A percentile compares a stretch with the other conserved stretches of the same genome.
phyloP scores from a whole-genome alignment of 2,888 invertebrate genomes.

The Parnassius orleans region DNA sequence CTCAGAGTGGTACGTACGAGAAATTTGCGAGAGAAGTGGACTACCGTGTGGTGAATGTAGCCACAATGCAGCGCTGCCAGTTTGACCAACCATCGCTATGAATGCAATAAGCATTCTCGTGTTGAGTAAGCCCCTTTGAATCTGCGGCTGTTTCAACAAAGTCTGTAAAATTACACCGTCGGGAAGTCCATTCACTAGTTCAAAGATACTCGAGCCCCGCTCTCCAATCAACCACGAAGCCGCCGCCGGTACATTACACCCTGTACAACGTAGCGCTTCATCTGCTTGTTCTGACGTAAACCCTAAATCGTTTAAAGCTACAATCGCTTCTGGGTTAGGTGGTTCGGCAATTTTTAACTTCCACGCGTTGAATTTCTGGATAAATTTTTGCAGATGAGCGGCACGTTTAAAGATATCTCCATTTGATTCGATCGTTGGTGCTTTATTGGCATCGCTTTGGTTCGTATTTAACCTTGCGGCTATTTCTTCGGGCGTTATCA shows the following conservation, averaged over 20 bases:
- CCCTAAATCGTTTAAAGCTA: conserved; percentile 59
- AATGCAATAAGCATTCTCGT: conserved; percentile 72
- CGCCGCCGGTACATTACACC: conserved; percentile 69
- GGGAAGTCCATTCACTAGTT: conserved; percentile 64
- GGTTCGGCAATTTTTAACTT: conserved; percentile 55
- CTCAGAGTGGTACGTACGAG: conserved; percentile 72
- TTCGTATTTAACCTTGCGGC: conserved; percentile 49
- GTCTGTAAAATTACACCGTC: conserved; percentile 65
- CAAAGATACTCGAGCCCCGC: conserved; percentile 68
- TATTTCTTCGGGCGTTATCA: conserved; percentile 68
- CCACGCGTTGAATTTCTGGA: conserved; percentile 69
- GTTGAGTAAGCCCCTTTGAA: conserved; percentile 67
- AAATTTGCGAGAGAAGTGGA: conserved; percentile 69
- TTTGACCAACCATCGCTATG: conserved; percentile 71
- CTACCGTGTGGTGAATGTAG: conserved; percentile 72
- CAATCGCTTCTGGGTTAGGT: conserved; percentile 55
- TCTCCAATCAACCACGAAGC: conserved; percentile 71
- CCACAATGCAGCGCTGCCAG: conserved; percentile 69
- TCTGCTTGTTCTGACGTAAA: conserved; percentile 60
- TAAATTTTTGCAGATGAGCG: conserved; percentile 60
- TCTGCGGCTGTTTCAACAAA: conserved; percentile 67
- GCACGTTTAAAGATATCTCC: conserved; percentile 53
- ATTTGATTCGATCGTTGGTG: conserved; percentile 30
- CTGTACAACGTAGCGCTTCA: conserved; percentile 57
- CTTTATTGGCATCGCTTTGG: conserved; percentile 30